Evolutionary conservation across 1,140 invertebrate species (phyloP).

Genomic region (Aphelenchoides fujianensis): DNA sequence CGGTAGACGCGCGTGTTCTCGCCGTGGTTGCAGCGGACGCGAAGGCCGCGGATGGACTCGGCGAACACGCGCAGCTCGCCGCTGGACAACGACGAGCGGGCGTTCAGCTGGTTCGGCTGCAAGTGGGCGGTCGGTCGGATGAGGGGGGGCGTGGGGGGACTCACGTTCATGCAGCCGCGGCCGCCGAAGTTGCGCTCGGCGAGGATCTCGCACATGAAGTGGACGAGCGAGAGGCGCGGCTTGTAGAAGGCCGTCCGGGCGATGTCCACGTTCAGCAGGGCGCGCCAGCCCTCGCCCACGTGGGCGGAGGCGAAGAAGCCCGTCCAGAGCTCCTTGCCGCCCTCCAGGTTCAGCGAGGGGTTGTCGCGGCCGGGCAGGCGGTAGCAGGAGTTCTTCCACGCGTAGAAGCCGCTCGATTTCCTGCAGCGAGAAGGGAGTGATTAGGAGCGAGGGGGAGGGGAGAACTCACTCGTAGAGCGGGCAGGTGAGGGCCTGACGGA

Average conservation of each 20-base stretch:
- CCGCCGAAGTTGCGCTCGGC: slow-evolving; percentile 32
- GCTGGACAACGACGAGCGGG: slow-evolving; percentile 34
- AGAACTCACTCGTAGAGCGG: slow-evolving; percentile 39
- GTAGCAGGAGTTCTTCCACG: slow-evolving; percentile 53
- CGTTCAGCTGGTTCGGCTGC: slow-evolving; percentile 35
- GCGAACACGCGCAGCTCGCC: slow-evolving; percentile 40
- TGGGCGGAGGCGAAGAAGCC: slow-evolving; percentile 56
- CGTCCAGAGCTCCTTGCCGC: slow-evolving; percentile 54
- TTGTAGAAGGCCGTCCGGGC: slow-evolving; percentile 56
- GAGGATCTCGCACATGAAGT: slow-evolving; percentile 54
- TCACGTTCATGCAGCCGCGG: not conserved
- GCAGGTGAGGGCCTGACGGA: slow-evolving; percentile 49
- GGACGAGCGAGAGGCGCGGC: slow-evolving; percentile 35
- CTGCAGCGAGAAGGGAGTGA: slow-evolving; percentile 25
- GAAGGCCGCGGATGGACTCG: slow-evolving; percentile 38
- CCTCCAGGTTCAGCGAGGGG: slow-evolving; percentile 44
- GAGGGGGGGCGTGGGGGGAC: not conserved
- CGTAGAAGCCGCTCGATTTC: slow-evolving; percentile 46
- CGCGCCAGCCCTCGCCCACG: slow-evolving; percentile 38
- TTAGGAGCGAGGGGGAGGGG: slow-evolving; percentile 15
- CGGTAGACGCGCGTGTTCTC: slow-evolving; percentile 44
- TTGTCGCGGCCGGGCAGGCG: slow-evolving; percentile 35
- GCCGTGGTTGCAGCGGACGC: slow-evolving; percentile 38
- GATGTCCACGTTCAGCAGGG: slow-evolving; percentile 50
- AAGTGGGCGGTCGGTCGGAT: not conserved